These are phyloP conservation scores for Platyura marginata DNA, from an alignment of 1,140 invertebrate genomes.

Conservation along the genomic window DNA sequence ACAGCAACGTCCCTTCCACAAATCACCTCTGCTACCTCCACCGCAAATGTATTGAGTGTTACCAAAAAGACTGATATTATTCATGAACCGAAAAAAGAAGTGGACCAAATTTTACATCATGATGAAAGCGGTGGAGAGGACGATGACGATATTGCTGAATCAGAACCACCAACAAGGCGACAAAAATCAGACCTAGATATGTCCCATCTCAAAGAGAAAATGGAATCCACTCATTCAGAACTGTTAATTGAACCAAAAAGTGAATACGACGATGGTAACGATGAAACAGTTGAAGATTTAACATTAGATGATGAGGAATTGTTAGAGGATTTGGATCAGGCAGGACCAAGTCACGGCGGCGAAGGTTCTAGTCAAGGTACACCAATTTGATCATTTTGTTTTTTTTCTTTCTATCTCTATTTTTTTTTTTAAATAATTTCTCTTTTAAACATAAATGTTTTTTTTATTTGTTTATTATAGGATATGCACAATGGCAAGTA, in stretches of 20 bases:
- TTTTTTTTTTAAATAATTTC: no score
- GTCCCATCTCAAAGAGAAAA: constrained; percentile 11
- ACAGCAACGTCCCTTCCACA: constrained; percentile 5
- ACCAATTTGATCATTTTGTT: constrained; percentile 7
- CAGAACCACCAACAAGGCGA: constrained; percentile 5
- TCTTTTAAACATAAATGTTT: not conserved
- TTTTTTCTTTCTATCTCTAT: not conserved
- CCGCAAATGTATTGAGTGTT: constrained; percentile 16
- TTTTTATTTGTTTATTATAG: constrained; percentile 13
- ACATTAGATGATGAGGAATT: constrained; percentile 55
- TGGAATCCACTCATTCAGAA: constrained; percentile 22
- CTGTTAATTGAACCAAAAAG: constrained; percentile 52
- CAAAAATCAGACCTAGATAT: constrained; percentile 15
- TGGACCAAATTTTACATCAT: constrained; percentile 6
- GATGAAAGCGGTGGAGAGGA: constrained; percentile 12
- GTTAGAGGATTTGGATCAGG: constrained; percentile 30
- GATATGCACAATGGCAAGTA: constrained; percentile 44
- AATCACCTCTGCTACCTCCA: constrained; percentile 4
- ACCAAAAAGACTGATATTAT: constrained; percentile 27
- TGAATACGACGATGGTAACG: constrained; percentile 48
- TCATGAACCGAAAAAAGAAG: constrained; percentile 12
- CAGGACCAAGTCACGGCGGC: constrained; percentile 35
- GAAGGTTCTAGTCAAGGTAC: constrained; percentile 39
- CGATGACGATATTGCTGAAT: constrained; percentile 9
- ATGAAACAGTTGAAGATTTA: constrained; percentile 65